A percentile compares a stretch with the other conserved stretches of the same genome.
Evolutionary conservation across 2,797 vertebrate genomes (phyloP).

Genomic region (Alcedo quadribrachys): DNA sequence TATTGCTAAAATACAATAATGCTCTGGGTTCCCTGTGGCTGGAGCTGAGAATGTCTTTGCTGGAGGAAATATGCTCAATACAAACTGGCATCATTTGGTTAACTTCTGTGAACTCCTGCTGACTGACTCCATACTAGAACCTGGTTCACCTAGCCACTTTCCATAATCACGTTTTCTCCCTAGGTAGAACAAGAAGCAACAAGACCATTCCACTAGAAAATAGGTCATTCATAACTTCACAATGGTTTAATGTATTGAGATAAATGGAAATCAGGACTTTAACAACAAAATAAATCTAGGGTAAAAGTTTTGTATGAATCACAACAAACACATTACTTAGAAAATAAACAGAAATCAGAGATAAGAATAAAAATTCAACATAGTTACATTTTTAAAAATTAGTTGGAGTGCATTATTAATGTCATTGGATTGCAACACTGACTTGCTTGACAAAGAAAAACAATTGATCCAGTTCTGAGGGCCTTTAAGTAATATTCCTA

Average conservation of each 20-base stretch:
- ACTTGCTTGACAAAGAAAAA: not conserved
- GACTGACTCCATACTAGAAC: accelerated
- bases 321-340: not conserved
- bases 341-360: not conserved
- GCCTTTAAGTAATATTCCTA: not conserved
- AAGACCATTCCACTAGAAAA: not conserved
- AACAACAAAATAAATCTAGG: not conserved
- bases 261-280: not conserved
- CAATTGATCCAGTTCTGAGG: not conserved
- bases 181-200: not conserved
- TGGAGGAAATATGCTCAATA: not conserved
- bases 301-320: not conserved
- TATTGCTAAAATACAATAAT: accelerated
- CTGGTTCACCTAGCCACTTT: not conserved
- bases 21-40: not conserved
- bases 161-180: not conserved
- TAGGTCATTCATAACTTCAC: not conserved
- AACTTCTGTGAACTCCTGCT: not conserved
- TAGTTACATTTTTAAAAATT: not conserved
- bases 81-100: not conserved
- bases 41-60: not conserved
- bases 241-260: not conserved
- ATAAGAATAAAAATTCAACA: not conserved
- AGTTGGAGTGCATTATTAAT: not conserved
- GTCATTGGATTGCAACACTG: not conserved